Base-by-base conservation (phyloP, 2,888 invertebrate species). In the Orthosia gracilis region DNA sequence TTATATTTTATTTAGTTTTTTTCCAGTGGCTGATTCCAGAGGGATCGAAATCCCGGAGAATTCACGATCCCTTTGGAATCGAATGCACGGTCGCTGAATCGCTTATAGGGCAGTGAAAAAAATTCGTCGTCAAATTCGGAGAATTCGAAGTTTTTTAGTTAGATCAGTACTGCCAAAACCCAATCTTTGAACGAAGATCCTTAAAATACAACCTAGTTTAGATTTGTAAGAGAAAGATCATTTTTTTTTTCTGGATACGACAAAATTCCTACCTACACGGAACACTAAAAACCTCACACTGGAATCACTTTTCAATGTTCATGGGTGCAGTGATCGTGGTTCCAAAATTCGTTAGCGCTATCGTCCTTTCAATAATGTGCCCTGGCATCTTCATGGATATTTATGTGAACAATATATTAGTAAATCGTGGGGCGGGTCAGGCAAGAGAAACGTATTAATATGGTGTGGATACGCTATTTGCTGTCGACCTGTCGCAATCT, bases 391-490 rank as follows among this genome's bases (percentile, higher is more conserved):
- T n/a, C 50, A 55, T 49, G 23, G 57, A 23, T 70, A 76, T 81
- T 76, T 76, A 81, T 71, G 70, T 65, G 81, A 21, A 58, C 52
- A 65, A 66, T 82, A 73, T 58, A 69, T 77, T 62, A 65, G 58
- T 63, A 50, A 55, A 55, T 62, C 50, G 68, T 65, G 45, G 47
- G 13, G 12, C 18, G 62, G 69, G 40, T 78, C 21, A 63, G 61
- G 72, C 61, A 58, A 69, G 68, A 31, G 58, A 15, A 78, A 73
- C 73, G 61, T 57, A 77, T 80, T 80, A 82, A 82, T 78, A 78
- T 62, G 50, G 82, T 55, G 55, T 57, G 18, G 66, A 49, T 55
- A 40, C 61, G 66, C 63, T 68, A 82, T 82, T 74, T 45, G 21
- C 72, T 69, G 62, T 54, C 63, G 23, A 59, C 66, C 69, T 78